Evolutionary conservation across 2,113 vertebrate species (phyloP).

Genomic region (Rhizomys pruinosus): DNA sequence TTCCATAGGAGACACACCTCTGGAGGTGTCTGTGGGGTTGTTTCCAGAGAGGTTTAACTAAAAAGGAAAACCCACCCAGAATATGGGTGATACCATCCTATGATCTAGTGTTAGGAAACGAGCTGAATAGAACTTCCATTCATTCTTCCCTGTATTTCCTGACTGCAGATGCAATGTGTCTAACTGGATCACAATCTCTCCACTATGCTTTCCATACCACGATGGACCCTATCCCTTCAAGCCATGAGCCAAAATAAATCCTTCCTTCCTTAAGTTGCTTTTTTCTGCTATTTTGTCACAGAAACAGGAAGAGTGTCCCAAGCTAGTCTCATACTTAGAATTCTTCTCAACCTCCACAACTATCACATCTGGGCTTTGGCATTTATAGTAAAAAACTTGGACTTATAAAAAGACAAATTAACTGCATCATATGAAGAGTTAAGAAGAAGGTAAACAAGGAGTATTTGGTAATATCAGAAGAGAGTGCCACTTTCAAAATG

Average conservation of each 20-base stretch:
- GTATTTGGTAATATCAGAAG: background rate
- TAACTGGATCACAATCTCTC: background rate
- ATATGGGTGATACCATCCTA: no score
- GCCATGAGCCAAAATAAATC: no score
- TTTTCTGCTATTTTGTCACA: background rate
- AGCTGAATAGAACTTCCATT: background rate
- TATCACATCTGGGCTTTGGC: background rate
- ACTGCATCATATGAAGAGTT: background rate
- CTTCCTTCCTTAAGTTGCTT: background rate
- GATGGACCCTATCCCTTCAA: background rate
- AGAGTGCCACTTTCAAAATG: no score
- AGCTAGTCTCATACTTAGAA: background rate
- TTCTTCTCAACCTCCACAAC: background rate
- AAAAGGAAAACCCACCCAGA: background rate
- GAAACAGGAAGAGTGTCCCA: background rate
- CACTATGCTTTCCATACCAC: no score
- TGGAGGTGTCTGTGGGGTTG: background rate
- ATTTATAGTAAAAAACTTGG: background rate
- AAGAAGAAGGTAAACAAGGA: background rate
- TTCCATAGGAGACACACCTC: background rate
- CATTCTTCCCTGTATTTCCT: background rate
- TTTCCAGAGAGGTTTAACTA: background rate
- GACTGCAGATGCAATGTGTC: background rate
- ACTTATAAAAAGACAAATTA: background rate
- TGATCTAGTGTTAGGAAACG: background rate